A percentile compares a stretch with the other conserved stretches of the same genome.
Conservation (phyloP, 2,888 invertebrate species). For the Eutolmus rufibarbis region DNA sequence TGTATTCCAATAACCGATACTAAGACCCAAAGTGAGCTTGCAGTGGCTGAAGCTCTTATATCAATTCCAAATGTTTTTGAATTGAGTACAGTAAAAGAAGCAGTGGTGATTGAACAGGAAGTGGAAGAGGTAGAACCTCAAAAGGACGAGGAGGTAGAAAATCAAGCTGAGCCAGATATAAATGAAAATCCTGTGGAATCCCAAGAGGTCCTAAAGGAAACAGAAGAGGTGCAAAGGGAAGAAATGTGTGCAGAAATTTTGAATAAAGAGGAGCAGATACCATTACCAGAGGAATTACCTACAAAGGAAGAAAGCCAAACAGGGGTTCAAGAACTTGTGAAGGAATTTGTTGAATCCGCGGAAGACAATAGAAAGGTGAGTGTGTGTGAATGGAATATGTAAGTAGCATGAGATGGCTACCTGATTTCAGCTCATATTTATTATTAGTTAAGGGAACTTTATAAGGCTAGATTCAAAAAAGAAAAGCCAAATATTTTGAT, state of each 20-base stretch:
- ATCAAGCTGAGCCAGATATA: neutral
- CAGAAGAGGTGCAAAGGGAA: neutral
- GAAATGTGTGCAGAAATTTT: neutral
- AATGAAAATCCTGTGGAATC: neutral
- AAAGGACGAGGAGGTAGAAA: neutral
- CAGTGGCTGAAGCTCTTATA: slow-evolving; percentile 50
- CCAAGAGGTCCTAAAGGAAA: neutral
- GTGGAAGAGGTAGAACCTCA: neutral
- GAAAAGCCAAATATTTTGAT: too few species aligned
- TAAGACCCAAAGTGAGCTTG: slow-evolving; percentile 42
- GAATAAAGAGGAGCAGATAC: neutral
- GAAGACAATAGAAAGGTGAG: neutral
- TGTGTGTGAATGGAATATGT: neutral
- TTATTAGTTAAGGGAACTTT: neutral
- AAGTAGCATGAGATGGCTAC: neutral
- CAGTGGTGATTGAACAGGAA: too few species aligned
- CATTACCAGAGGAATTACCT: neutral
- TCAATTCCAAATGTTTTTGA: slow-evolving; percentile 48
- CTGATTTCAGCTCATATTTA: neutral
- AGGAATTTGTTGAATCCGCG: neutral
- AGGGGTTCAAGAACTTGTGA: neutral
- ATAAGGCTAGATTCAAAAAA: too few species aligned
- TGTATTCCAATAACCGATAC: neutral
- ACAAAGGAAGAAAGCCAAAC: neutral
- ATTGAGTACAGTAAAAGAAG: neutral